phyloP scores from a whole-genome alignment of 2,888 invertebrate species.

The Trissonchulus sp. region DNA sequence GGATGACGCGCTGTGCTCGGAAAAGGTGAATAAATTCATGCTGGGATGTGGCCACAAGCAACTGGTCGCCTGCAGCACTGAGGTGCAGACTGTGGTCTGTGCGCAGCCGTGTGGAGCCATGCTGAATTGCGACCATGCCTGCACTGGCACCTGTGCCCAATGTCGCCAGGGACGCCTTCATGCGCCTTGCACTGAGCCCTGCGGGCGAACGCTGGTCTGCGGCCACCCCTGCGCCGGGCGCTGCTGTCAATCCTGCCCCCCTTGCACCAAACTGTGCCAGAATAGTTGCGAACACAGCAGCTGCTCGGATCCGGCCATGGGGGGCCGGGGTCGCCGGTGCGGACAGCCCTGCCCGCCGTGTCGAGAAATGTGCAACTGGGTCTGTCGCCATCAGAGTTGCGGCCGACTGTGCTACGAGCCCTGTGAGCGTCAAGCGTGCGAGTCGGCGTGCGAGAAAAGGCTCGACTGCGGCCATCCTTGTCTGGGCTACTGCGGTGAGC shows the following conservation, averaged over 20 bases:
- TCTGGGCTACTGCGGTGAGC: conserved; percentile 68
- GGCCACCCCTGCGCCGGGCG: conserved; percentile 57
- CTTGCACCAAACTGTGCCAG: conserved; percentile 55
- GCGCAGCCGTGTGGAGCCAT: conserved; percentile 39
- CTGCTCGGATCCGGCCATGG: conserved; percentile 50
- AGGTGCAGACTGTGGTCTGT: conserved; percentile 37
- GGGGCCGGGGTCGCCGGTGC: conserved; percentile 39
- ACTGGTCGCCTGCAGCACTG: conserved; percentile 11
- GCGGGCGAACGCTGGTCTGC: conserved; percentile 61
- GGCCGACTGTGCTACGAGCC: conserved; percentile 52
- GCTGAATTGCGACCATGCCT: conserved; percentile 48
- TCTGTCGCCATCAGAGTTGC: conserved; percentile 53
- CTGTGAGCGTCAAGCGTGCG: conserved; percentile 52
- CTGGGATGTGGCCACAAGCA: conserved; percentile 37
- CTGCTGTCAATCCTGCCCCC: conserved; percentile 47
- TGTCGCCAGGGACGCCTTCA: conserved; percentile 61
- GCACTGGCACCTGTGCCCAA: conserved; percentile 50
- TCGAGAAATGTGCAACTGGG: conserved; percentile 47
- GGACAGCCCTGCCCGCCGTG: conserved; percentile 50
- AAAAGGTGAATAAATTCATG: conserved; percentile 27
- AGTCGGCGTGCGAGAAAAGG: conserved; percentile 48
- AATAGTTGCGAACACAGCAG: conserved; percentile 58
- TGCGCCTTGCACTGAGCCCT: conserved; percentile 58
- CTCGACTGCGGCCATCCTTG: conserved; percentile 55
- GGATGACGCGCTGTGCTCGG: too few relatives aligned